phyloP scores from a whole-genome alignment of 2,113 vertebrate genomes.

The Oplegnathus fasciatus region DNA sequence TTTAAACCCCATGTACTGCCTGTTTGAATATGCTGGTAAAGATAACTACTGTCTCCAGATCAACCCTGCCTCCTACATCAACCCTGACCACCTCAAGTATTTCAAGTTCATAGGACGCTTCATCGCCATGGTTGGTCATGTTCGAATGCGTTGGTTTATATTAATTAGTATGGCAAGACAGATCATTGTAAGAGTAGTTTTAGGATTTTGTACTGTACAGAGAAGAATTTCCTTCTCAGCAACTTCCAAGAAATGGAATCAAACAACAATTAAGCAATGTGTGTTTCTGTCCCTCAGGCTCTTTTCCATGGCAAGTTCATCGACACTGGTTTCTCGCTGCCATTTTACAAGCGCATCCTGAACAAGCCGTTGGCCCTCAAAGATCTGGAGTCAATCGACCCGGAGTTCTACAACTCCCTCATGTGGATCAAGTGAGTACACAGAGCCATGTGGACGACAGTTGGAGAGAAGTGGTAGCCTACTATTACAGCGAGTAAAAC shows the following conservation, averaged over 20 bases:
- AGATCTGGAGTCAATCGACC: constrained; percentile 97
- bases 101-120: constrained; percentile 98
- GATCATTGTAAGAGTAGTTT: neutral
- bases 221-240: neutral
- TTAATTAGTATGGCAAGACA: neutral
- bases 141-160: neutral
- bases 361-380: constrained; percentile 95
- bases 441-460: neutral
- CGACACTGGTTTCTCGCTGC: constrained; percentile 97
- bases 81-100: constrained; percentile 98
- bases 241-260: neutral
- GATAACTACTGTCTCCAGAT: constrained; percentile 99
- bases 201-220: neutral
- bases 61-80: constrained; percentile 98
- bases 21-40: constrained; percentile 99
- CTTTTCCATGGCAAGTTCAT: constrained; percentile 98
- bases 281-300: constrained; percentile 84
- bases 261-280: neutral
- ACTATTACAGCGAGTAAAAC: neutral
- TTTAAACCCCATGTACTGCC: constrained; percentile 99
- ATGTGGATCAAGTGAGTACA: constrained; percentile 98
- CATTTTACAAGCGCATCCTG: constrained; percentile 97
- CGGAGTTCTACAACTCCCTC: constrained; percentile 99
- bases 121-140: constrained; percentile 94
- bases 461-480: neutral